Evolutionary conservation across 92 coral and sea anemone genomes (phyloP).

Genomic region (Heteractis magnifica): DNA sequence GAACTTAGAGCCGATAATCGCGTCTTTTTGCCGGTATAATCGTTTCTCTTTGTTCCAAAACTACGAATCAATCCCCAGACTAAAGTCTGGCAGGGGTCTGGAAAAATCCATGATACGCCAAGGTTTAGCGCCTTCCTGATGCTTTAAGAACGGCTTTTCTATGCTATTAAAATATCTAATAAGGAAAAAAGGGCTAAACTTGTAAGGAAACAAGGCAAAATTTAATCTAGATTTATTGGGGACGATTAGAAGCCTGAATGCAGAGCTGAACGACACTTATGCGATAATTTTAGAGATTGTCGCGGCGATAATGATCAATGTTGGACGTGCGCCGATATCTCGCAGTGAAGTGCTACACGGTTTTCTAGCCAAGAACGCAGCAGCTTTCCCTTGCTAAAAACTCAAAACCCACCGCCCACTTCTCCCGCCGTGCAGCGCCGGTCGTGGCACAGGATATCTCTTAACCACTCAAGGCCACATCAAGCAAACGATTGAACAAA

Average conservation of each 20-base stretch:
- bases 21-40: neutral
- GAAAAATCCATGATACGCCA: slow-evolving; percentile 6
- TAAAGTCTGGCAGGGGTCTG: neutral
- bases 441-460: slow-evolving; percentile 15
- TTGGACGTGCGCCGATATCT: slow-evolving; percentile 32
- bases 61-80: neutral
- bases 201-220: neutral
- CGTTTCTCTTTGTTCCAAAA: neutral
- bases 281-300: neutral
- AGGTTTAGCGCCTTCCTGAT: neutral
- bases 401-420: neutral
- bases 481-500: slow-evolving; percentile 28
- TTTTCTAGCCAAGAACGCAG: neutral
- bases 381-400: neutral
- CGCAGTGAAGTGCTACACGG: slow-evolving; percentile 2
- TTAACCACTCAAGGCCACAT: slow-evolving; percentile 22
- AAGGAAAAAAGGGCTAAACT: neutral
- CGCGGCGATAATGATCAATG: neutral
- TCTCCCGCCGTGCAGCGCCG: slow-evolving; percentile 17
- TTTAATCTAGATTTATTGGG: neutral
- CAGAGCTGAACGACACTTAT: neutral
- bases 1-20: neutral
- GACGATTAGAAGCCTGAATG: neutral
- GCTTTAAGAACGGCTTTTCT: neutral
- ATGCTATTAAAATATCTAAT: neutral